Evolutionary conservation across 53 echinoderm and acorn worm genomes (phyloP).

Genomic region (Holothuria leucospilota): DNA sequence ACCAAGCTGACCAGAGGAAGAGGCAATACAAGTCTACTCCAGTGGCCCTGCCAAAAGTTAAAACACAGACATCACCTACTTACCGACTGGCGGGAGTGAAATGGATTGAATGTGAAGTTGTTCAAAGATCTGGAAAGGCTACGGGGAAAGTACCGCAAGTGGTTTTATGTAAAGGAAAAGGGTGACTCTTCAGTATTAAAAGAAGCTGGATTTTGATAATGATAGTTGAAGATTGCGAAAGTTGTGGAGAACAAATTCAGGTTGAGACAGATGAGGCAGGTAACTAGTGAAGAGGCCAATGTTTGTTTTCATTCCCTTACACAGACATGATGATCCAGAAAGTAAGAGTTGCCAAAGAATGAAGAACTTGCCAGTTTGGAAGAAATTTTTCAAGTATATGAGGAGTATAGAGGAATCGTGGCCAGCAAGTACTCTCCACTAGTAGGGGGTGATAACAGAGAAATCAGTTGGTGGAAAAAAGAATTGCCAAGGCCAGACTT

Average conservation of each 20-base stretch:
- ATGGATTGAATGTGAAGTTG: constrained; percentile 39
- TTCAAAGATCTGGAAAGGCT: constrained; percentile 28
- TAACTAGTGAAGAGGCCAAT: constrained; percentile 21
- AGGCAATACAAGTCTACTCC: background rate
- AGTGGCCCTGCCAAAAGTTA: background rate
- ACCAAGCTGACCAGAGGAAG: background rate
- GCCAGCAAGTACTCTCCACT: constrained; percentile 51
- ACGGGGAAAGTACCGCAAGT: constrained; percentile 24
- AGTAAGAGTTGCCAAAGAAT: constrained; percentile 41
- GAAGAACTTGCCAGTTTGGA: constrained; percentile 56
- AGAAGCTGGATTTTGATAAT: background rate
- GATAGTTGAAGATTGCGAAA: too few relatives aligned
- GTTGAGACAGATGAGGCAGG: too few relatives aligned
- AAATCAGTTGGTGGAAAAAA: constrained; percentile 53
- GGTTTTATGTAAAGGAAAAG: constrained; percentile 14
- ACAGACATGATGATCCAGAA: constrained; percentile 26
- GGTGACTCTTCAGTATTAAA: background rate
- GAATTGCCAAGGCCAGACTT: constrained; percentile 52
- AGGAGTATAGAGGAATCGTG: constrained; percentile 47
- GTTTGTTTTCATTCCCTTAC: constrained; percentile 28
- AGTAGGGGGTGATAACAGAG: constrained; percentile 62
- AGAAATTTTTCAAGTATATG: constrained; percentile 55
- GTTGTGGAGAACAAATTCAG: too few relatives aligned
- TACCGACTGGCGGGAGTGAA: constrained; percentile 12
- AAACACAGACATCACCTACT: constrained; percentile 13